Conservation (phyloP, 2,113 vertebrate species). For the Rutilus rutilus region DNA sequence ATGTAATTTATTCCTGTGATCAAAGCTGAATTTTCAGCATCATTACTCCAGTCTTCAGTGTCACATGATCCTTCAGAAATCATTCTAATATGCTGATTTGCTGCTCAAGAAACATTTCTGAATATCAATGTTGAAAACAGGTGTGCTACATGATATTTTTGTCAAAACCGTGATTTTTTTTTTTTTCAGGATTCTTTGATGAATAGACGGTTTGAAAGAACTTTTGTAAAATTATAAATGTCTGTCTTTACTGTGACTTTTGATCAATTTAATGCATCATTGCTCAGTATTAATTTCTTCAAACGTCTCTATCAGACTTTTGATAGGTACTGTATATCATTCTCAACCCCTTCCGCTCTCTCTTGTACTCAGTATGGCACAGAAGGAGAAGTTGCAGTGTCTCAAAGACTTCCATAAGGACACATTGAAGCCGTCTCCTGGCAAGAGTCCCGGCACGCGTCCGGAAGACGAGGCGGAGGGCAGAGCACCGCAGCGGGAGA, state of each 20-base stretch:
- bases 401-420: constrained; percentile 99
- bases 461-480: constrained; percentile 97
- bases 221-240: too few species aligned
- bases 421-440: constrained; percentile 94
- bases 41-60: neutral
- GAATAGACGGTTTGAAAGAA: neutral
- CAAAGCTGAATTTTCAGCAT: neutral
- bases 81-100: neutral
- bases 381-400: constrained; percentile 96
- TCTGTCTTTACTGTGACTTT: neutral
- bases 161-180: neutral
- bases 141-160: neutral
- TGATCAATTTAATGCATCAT: neutral
- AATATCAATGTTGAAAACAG: neutral
- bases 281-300: neutral
- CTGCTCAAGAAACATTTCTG: neutral
- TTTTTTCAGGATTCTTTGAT: neutral
- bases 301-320: neutral
- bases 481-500: constrained; percentile 91
- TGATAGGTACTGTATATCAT: neutral
- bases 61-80: neutral
- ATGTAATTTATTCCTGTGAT: neutral
- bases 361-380: constrained; percentile 82
- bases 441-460: constrained; percentile 93
- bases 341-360: neutral